Conservation (phyloP, 2,888 invertebrate genomes). For the Gastrophysa polygoni region DNA sequence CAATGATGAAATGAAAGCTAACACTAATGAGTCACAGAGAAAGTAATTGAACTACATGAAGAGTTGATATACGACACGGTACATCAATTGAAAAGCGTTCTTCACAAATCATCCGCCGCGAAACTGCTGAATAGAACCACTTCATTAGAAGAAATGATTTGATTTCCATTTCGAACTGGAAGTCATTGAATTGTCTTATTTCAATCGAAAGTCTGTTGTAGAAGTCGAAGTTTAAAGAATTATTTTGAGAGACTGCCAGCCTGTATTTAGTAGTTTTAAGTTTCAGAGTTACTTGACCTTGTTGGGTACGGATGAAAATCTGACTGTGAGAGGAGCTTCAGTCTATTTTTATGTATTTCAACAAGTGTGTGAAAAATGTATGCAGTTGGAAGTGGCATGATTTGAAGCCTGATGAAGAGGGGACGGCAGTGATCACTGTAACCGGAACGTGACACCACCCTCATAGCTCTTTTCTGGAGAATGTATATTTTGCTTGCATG, state of each 20-base stretch:
- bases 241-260: not conserved
- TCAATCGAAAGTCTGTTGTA: not conserved
- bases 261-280: not conserved
- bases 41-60: not conserved
- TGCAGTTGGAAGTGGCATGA: not conserved
- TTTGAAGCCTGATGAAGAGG: not conserved
- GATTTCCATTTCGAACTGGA: not conserved
- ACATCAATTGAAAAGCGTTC: not conserved
- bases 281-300: not conserved
- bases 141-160: not conserved
- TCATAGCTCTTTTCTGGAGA: not conserved
- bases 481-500: not conserved
- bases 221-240: not conserved
- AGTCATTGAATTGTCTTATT: not conserved
- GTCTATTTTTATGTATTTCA: not conserved
- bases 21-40: not conserved
- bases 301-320: not conserved
- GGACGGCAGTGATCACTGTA: conserved; percentile 1
- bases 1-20: not conserved
- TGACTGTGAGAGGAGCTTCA: not conserved
- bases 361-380: not conserved
- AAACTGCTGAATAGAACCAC: not conserved
- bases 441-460: not conserved
- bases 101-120: not conserved
- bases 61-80: not conserved